Base-by-base conservation (phyloP, 2,888 invertebrate genomes). In the Nasonia oneida region DNA sequence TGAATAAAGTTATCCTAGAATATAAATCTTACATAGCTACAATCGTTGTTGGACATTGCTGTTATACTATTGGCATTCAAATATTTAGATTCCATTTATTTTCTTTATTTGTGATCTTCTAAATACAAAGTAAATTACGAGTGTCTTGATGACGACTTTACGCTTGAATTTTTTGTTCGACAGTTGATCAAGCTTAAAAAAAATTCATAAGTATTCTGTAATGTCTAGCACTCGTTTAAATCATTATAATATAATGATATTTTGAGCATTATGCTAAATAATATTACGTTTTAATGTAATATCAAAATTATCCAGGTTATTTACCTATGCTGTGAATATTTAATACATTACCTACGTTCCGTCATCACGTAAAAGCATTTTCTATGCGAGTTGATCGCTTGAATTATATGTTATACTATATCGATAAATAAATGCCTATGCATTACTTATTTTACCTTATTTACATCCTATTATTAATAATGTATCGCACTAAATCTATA, bases 351-450 rank as follows among this genome's bases (percentile, higher is more conserved):
- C 18, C 71, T 33, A 64, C n/a, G 39, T 67, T 74, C 50, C 50
- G 47, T 84, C 50, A 76, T 57, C 15, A 53, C n/a, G 42, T 74
- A 80, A 84, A 71, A 75, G 10, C 39, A 37, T 80, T 84, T 84
- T 84, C 71, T 84, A 81, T 81, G 76, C 61, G 37, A 76, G 37
- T 81, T 37, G 39, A 61, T 81, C 70, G 70, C 57, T 84, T 81
- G 75, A 42, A 18, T 50, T 71, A 84, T 83, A 73, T 81, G 75
- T 57, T 75, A 81, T 61, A 61, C 47, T 47, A 61, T 81, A 71
- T 61, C 15, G n/a, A 47, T 80, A 84, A 84, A 84, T 84, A 84
- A 23, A 81, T 76, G 75, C 70, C 71, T 76, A 70, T 3, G 57
- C 47, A 81, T 81, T 70, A 84, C 8, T 67, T 81, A 2, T 42